phyloP scores from a whole-genome alignment of 2,113 vertebrate genomes.

The Nestor notabilis region DNA sequence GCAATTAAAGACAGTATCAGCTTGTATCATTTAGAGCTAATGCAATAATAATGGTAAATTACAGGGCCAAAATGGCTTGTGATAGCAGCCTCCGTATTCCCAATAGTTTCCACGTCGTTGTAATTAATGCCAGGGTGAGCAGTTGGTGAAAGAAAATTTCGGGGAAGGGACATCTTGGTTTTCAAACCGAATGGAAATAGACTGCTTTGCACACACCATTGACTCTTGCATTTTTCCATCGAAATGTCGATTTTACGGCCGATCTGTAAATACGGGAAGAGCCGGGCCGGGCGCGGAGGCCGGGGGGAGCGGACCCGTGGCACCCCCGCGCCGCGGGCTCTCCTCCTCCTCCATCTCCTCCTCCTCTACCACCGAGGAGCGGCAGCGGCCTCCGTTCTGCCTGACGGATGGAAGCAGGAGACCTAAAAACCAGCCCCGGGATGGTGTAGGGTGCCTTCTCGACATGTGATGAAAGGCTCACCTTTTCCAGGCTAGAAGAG shows the following conservation, averaged over 20 bases:
- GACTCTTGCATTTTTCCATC: slow-evolving; percentile 80
- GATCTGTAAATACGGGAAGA: slow-evolving; percentile 71
- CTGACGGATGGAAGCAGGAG: background rate
- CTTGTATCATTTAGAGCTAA: slow-evolving; percentile 99
- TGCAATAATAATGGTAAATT: slow-evolving; percentile 99
- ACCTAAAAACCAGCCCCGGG: background rate
- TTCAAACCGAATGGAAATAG: slow-evolving; percentile 82
- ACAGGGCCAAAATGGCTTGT: slow-evolving; percentile 97
- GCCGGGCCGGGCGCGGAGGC: background rate
- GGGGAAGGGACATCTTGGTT: slow-evolving; percentile 81
- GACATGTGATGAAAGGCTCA: background rate
- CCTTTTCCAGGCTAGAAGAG: slow-evolving; percentile 8
- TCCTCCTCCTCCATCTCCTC: background rate
- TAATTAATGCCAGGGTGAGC: slow-evolving; percentile 91
- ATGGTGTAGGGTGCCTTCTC: background rate
- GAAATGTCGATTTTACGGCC: slow-evolving; percentile 83
- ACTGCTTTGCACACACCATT: slow-evolving; percentile 81
- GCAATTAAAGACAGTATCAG: slow-evolving; percentile 99
- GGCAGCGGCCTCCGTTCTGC: background rate
- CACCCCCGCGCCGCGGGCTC: background rate
- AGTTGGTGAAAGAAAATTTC: slow-evolving; percentile 84
- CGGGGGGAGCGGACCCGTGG: background rate
- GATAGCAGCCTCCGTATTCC: slow-evolving; percentile 93
- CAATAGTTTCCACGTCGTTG: slow-evolving; percentile 87
- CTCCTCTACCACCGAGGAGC: background rate